Conservation (phyloP, 2,888 invertebrate genomes). For the Hybos culiciformis region DNA sequence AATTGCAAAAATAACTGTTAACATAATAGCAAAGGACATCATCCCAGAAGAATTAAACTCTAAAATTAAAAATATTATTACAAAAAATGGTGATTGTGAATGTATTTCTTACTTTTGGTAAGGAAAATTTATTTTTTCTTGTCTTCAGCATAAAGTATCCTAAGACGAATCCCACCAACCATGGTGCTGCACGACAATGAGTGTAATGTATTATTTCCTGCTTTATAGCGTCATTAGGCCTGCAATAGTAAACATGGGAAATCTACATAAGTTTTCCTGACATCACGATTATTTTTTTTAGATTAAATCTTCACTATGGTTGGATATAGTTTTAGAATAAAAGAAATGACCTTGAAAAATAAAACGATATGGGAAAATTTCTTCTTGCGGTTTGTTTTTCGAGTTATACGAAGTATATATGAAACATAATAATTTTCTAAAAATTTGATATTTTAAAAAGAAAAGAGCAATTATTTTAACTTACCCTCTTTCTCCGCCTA, state of each 20-base stretch:
- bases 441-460: background rate
- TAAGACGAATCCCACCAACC: conserved; percentile 33
- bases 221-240: no score
- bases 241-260: no score
- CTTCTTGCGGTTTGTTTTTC: no score
- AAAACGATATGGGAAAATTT: background rate
- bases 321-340: no score
- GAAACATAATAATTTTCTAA: background rate
- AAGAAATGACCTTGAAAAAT: no score
- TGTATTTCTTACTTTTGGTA: conserved; percentile 20
- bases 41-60: conserved; percentile 25
- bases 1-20: conserved; percentile 28
- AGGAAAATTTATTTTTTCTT: conserved; percentile 25
- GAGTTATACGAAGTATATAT: background rate
- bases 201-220: conserved; percentile 31
- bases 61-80: background rate
- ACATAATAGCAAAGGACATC: conserved; percentile 26
- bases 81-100: background rate
- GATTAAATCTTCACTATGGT: no score
- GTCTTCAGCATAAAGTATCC: conserved; percentile 31
- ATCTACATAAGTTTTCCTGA: no score
- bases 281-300: no score
- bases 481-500: conserved; percentile 25
- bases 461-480: no score
- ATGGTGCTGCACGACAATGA: conserved; percentile 32